phyloP scores from a whole-genome alignment of 2,888 invertebrate genomes.

The Choreutis nemorana region DNA sequence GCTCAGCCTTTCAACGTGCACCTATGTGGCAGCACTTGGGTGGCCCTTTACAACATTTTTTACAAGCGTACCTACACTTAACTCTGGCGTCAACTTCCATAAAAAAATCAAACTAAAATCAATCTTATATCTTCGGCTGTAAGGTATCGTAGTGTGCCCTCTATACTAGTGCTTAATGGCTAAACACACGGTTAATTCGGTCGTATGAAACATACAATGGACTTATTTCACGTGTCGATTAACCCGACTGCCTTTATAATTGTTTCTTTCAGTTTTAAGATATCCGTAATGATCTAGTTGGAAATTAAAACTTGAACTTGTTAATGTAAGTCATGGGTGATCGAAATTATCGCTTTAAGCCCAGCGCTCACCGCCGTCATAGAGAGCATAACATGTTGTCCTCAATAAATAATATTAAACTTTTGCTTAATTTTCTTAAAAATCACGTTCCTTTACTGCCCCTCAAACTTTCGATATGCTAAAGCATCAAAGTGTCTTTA shows the following conservation, averaged over 20 bases:
- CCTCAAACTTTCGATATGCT: too few species aligned
- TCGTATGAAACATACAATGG: slow-evolving; percentile 49
- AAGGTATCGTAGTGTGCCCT: slow-evolving; percentile 22
- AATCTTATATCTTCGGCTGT: slow-evolving; percentile 28
- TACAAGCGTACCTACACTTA: slow-evolving; percentile 35
- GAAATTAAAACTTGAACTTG: too few species aligned
- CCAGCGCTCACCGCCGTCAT: too few species aligned
- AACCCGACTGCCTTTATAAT: slow-evolving; percentile 36
- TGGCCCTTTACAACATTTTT: slow-evolving; percentile 48
- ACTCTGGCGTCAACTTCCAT: slow-evolving; percentile 44
- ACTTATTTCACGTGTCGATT: slow-evolving; percentile 55
- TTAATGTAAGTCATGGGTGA: too few species aligned
- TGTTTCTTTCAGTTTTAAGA: slow-evolving; percentile 10
- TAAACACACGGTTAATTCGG: slow-evolving; percentile 46
- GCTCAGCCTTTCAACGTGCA: too few species aligned
- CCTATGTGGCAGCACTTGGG: slow-evolving; percentile 56
- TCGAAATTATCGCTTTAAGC: too few species aligned
- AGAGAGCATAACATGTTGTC: background rate
- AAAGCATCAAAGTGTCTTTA: too few species aligned
- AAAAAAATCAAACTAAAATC: slow-evolving; percentile 28
- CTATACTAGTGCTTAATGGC: slow-evolving; percentile 33
- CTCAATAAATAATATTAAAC: background rate
- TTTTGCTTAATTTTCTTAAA: too few species aligned
- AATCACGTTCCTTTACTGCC: too few species aligned
- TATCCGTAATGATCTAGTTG: too few species aligned